Conservation (phyloP, 2,888 invertebrate species). For the Agapostemon virescens region DNA sequence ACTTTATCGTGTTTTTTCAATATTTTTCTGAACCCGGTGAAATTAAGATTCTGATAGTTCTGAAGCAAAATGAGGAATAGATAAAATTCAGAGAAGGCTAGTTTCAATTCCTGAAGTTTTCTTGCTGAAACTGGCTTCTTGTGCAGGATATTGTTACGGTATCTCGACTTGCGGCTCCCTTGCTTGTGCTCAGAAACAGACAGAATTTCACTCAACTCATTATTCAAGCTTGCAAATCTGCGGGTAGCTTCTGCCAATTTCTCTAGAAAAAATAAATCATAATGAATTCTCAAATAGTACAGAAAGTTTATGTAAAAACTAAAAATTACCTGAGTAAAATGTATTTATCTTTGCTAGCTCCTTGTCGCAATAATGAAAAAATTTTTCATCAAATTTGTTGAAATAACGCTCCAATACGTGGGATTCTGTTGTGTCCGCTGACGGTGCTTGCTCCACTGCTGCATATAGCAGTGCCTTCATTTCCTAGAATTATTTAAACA, state of each 20-base stretch:
- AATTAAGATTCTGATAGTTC: slow-evolving; percentile 94
- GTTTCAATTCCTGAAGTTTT: slow-evolving; percentile 90
- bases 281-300: background rate
- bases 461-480: slow-evolving; percentile 92
- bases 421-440: slow-evolving; percentile 87
- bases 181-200: slow-evolving; percentile 78
- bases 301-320: background rate
- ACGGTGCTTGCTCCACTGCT: slow-evolving; percentile 89
- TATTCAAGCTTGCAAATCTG: slow-evolving; percentile 88
- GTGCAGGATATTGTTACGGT: slow-evolving; percentile 70
- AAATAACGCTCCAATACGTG: slow-evolving; percentile 87
- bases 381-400: slow-evolving; percentile 91
- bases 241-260: slow-evolving; percentile 94
- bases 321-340: slow-evolving; percentile 86
- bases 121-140: slow-evolving; percentile 82
- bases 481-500: slow-evolving; percentile 82
- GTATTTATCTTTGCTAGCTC: slow-evolving; percentile 94
- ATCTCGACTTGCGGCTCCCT: slow-evolving; percentile 55
- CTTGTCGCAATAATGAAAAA: slow-evolving; percentile 91
- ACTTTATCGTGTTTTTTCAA: slow-evolving; percentile 95
- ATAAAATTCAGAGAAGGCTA: slow-evolving; percentile 95
- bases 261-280: slow-evolving; percentile 81
- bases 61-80: slow-evolving; percentile 91
- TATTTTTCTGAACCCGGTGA: slow-evolving; percentile 94
- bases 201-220: slow-evolving; percentile 84